Evolutionary conservation across 2,797 vertebrate species (phyloP), one percentile per base, ranked within the genome.

Genomic region (Sebastes trivittatus): DNA sequence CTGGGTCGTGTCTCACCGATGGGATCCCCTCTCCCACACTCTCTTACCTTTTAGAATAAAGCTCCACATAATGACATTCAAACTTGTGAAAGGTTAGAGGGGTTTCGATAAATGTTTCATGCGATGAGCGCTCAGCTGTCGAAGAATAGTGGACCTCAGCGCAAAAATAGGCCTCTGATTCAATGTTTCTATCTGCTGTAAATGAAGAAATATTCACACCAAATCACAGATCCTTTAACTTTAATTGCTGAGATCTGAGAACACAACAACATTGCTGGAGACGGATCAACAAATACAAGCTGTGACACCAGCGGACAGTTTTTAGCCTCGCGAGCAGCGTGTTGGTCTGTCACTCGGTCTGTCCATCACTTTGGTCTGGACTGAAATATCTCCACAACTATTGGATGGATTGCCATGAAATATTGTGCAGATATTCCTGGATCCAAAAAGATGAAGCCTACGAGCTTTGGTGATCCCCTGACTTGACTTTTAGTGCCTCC

Each of bases 21-120:
- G 76, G 90, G 75, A 87, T 87, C 64, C 85, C 89, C 83, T 78
- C 78, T 54, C 32, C 58, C 29, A 36, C 79, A 7, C 65, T 8
- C 49, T 71, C 20, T 77, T 67, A 66, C 11, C 16, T 55, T 11
- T 29, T 1, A 20, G 9, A 60, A 18, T 22, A 25, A 32, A 9
- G 38, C 75, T 22, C 25, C 49, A 61, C 29, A 32, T 18, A 23
- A 36, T 86, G 84, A 85, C 82, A 82, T 89, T 90, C 25, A 85
- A 65, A 81, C 8, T 42, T 42, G 14, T 46, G 16, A 79, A 72
- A 81, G 58, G 70, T 81, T 25, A 76, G 10, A 70, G 2, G 1
- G 46, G 55, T 58, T 87, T 70, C 9, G 16, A 14, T 49, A 18
- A 73, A 54, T 30, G 5, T 27, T 11, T 46, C 23, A 13, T 8